phyloP scores from a whole-genome alignment of 2,797 vertebrate genomes.

The Ctenopoma kingsleyae region DNA sequence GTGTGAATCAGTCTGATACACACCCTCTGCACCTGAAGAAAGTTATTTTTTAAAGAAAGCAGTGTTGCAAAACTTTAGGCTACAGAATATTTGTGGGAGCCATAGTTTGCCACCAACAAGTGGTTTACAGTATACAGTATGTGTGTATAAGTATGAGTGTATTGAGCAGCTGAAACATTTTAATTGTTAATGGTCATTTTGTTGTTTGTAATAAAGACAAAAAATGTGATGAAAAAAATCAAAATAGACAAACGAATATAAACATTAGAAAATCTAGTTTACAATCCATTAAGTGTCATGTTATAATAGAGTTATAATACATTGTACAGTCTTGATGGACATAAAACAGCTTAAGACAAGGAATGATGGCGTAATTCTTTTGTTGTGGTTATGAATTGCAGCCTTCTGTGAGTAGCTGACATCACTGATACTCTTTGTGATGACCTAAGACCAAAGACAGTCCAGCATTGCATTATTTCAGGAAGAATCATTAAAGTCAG shows the following conservation, averaged over 20 bases:
- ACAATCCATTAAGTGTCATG: slow-evolving; percentile 3
- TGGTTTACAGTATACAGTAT: neutral
- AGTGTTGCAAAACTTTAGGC: too few species aligned
- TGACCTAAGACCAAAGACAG: slow-evolving; percentile 17
- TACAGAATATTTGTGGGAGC: slow-evolving; percentile 3
- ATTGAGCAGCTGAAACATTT: too few species aligned
- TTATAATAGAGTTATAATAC: neutral
- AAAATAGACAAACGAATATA: slow-evolving; percentile 7
- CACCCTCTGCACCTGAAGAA: neutral
- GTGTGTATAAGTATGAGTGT: too few species aligned
- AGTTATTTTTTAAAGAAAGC: too few species aligned
- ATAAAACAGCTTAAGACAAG: neutral
- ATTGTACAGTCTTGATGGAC: neutral
- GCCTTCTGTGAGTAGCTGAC: slow-evolving; percentile 2
- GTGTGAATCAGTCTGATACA: neutral
- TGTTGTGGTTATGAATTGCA: slow-evolving; percentile 13
- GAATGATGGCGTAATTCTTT: neutral
- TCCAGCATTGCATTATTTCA: slow-evolving; percentile 23
- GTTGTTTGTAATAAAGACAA: neutral
- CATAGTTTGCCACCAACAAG: neutral
- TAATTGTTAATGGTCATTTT: neutral
- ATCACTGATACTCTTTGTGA: slow-evolving; percentile 3
- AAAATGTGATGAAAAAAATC: too few species aligned
- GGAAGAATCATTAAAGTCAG: neutral
- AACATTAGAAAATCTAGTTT: slow-evolving; percentile 18